A percentile compares a stretch with the other conserved stretches of the same genome.
phyloP scores from a whole-genome alignment of 2,797 vertebrate genomes.

The Cyclopterus lumpus region DNA sequence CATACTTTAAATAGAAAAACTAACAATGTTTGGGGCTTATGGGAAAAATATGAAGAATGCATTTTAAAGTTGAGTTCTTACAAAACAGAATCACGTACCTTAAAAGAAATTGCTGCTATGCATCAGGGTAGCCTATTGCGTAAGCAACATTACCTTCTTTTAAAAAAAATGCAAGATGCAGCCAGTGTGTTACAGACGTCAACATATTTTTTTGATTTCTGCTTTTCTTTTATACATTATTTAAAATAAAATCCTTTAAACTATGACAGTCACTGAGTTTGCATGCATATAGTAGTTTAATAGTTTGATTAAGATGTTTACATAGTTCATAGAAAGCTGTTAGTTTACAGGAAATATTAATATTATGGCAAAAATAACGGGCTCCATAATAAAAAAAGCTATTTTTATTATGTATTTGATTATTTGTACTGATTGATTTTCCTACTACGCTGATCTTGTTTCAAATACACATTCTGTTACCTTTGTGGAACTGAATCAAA shows the following conservation, averaged over 20 bases:
- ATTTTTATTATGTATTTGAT: neutral
- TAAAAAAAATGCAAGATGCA: neutral
- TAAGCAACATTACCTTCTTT: neutral
- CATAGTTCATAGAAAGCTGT: constrained; percentile 1
- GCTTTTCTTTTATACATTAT: neutral
- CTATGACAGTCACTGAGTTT: neutral
- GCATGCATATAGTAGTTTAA: neutral
- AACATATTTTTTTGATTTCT: constrained; percentile 1
- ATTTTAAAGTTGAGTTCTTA: constrained; percentile 3
- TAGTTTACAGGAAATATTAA: constrained; percentile 2
- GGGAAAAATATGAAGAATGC: neutral
- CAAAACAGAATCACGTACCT: neutral
- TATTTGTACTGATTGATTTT: constrained; percentile 18
- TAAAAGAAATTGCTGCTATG: neutral
- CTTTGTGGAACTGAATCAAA: constrained; percentile 17
- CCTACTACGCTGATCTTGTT: constrained; percentile 8
- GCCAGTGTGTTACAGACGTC: neutral
- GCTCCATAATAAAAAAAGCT: neutral
- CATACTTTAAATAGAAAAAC: neutral
- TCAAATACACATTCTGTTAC: constrained; percentile 18
- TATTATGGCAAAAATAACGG: neutral
- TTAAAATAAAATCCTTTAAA: neutral
- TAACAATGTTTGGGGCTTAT: neutral
- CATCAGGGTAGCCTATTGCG: neutral
- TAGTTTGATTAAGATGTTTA: neutral